Evolutionary conservation across 2,797 vertebrate genomes (phyloP), one percentile per base, ranked within the genome.

Genomic region (Gouania willdenowi): DNA sequence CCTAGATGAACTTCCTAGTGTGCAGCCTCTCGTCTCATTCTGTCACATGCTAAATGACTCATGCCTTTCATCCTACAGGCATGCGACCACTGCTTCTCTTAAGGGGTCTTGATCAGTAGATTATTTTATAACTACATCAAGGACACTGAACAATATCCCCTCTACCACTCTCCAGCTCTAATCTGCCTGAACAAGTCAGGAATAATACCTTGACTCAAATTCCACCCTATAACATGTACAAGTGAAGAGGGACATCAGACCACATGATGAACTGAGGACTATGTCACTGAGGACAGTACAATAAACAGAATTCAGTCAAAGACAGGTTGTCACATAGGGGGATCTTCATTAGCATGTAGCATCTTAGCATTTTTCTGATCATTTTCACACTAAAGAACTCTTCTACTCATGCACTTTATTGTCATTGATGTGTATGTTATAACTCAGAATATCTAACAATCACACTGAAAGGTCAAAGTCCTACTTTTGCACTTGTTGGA

Each of bases 191-290:
- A 51, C 23, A 17, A 36, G 27, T 8, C 22, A 16, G 47, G 27
- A 56, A 64, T 80, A 69, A 67, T 42, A 31, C 14, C 14, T 62
- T 71, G 35, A 39, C 36, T 48, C 67, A 75, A 69, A 66, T 31
- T 30, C 8, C 50, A 36, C 45, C 13, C 23, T 10, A 52, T 34
- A 13, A 26, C 36, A 46, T 54, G 52, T 59, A 52, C 39, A 39
- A 54, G 33, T 27, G 13, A 37, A 27, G 28, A 18, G 32, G 40
- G 33, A 30, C 52, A 49, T 38, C 15, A 13, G 8, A 43, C 41
- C 16, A 5, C 6, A 41, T 56, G 29, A 63, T 38, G 35, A 41
- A 18, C n/a, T n/a, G n/a, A n/a, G n/a, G n/a, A n/a, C n/a, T n/a
- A n/a, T n/a, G n/a, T n/a, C n/a, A n/a, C n/a, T n/a, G n/a, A n/a